A percentile compares a stretch with the other conserved stretches of the same genome.
Evolutionary conservation across 1,140 invertebrate genomes (phyloP).

Genomic region (Samia ricini): DNA sequence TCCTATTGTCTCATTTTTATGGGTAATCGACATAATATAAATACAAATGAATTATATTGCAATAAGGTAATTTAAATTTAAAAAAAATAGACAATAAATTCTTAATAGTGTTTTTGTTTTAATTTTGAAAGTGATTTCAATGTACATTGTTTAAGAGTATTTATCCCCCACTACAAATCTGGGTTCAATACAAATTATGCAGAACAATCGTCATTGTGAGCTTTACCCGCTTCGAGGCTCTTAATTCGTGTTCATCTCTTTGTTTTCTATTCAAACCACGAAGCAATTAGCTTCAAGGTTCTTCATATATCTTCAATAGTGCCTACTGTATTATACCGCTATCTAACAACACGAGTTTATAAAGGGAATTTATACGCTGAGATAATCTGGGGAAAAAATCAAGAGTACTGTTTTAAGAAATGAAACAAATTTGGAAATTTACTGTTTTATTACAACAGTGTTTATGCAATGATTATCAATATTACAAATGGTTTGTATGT

Average conservation of each 20-base stretch:
- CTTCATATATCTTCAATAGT: neutral
- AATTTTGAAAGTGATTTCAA: slow-evolving; percentile 12
- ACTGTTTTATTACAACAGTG: too few relatives aligned
- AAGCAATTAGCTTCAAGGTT: slow-evolving; percentile 36
- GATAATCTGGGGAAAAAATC: too few relatives aligned
- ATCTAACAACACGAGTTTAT: neutral
- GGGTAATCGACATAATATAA: too few relatives aligned
- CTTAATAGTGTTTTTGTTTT: neutral
- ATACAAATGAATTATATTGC: too few relatives aligned
- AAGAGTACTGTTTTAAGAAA: too few relatives aligned
- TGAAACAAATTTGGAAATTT: too few relatives aligned
- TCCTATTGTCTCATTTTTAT: too few relatives aligned
- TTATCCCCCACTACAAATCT: slow-evolving; percentile 23
- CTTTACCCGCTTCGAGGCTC: slow-evolving; percentile 12
- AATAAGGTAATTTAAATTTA: too few relatives aligned
- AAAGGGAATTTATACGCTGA: too few relatives aligned
- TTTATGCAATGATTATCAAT: too few relatives aligned
- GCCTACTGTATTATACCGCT: neutral
- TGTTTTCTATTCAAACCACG: slow-evolving; percentile 25
- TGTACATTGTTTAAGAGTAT: slow-evolving; percentile 17
- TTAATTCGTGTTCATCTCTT: slow-evolving; percentile 34
- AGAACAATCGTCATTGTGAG: slow-evolving; percentile 38
- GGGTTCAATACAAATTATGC: slow-evolving; percentile 26
- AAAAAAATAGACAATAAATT: neutral
- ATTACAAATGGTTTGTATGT: too few relatives aligned